Percentiles rank a stretch among this genome's conserved stretches.
Evolutionary conservation across 30 jellyfish, hydroid and myxozoan species (phyloP).

Genomic region (Hydractinia symbiolongicarpus): DNA sequence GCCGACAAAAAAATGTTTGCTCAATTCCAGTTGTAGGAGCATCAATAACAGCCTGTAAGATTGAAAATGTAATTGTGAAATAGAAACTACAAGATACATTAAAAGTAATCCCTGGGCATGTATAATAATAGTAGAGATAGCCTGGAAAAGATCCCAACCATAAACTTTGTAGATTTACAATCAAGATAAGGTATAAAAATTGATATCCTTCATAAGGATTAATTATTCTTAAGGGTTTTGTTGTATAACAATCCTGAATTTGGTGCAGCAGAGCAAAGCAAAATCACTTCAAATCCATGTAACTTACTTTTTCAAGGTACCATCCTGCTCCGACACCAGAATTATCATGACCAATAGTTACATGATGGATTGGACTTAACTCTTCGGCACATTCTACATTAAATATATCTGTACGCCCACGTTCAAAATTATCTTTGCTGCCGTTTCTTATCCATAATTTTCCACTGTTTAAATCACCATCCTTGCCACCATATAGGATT

Average conservation of each 20-base stretch:
- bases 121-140: too few species aligned
- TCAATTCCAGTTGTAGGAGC: constrained; percentile 94
- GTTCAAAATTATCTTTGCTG: constrained; percentile 63
- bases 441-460: constrained; percentile 81
- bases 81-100: background rate
- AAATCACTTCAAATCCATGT: background rate
- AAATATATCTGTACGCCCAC: constrained; percentile 88
- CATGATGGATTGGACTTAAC: constrained; percentile 84
- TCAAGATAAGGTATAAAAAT: too few species aligned
- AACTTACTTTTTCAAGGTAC: constrained; percentile 82
- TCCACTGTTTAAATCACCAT: constrained; percentile 92
- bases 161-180: background rate
- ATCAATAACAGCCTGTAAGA: constrained; percentile 62
- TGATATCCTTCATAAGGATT: too few species aligned
- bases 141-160: too few species aligned
- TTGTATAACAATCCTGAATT: too few species aligned
- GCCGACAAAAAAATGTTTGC: constrained; percentile 86
- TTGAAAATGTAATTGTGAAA: background rate
- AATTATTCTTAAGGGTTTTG: too few species aligned
- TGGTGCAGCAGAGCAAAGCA: too few species aligned
- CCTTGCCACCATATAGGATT: constrained; percentile 76
- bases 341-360: constrained; percentile 92
- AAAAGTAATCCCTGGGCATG: too few species aligned
- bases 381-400: constrained; percentile 89
- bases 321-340: constrained; percentile 95